phyloP scores from a whole-genome alignment of 2,113 vertebrate genomes.

The Alectura lathami region DNA sequence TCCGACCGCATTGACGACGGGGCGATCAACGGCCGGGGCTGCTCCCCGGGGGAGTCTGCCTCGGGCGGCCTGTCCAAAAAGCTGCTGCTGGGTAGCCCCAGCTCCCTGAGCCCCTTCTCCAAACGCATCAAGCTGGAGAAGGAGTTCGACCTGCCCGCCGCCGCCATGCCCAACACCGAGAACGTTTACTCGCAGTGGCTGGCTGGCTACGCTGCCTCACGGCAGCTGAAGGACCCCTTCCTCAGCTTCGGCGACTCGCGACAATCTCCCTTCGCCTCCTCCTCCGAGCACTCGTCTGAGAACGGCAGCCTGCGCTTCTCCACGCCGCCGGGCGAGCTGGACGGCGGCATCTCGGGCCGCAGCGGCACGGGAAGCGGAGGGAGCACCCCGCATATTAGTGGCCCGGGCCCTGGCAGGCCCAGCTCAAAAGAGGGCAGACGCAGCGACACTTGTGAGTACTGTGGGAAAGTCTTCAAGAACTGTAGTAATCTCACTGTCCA shows the following conservation, averaged over 20 bases:
- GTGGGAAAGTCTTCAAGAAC: slow-evolving; percentile 99
- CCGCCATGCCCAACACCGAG: slow-evolving; percentile 97
- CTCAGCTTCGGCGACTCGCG: slow-evolving; percentile 98
- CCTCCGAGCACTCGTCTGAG: slow-evolving; percentile 98
- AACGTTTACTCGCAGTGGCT: slow-evolving; percentile 99
- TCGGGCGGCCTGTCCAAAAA: slow-evolving; percentile 96
- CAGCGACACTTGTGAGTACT: slow-evolving; percentile 99
- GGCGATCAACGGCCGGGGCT: slow-evolving; percentile 92
- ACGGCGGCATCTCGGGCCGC: slow-evolving; percentile 95
- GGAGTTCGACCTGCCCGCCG: slow-evolving; percentile 95
- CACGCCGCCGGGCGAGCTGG: slow-evolving; percentile 96
- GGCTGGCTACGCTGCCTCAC: slow-evolving; percentile 95
- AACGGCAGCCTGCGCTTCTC: slow-evolving; percentile 99
- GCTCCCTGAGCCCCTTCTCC: slow-evolving; percentile 96
- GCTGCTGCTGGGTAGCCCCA: slow-evolving; percentile 96
- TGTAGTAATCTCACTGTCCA: slow-evolving; percentile 99
- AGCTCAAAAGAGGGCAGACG: slow-evolving; percentile 97
- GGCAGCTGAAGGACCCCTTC: slow-evolving; percentile 99
- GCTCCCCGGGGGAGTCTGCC: slow-evolving; percentile 93
- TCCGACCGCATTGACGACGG: slow-evolving; percentile 92
- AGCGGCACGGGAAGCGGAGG: slow-evolving; percentile 97
- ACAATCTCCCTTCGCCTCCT: slow-evolving; percentile 99
- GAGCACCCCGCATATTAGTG: slow-evolving; percentile 97
- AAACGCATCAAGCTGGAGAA: slow-evolving; percentile 99
- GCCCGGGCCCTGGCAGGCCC: slow-evolving; percentile 90